Conservation (phyloP, 2,113 vertebrate genomes). For the Greenwoodochromis staneri region DNA sequence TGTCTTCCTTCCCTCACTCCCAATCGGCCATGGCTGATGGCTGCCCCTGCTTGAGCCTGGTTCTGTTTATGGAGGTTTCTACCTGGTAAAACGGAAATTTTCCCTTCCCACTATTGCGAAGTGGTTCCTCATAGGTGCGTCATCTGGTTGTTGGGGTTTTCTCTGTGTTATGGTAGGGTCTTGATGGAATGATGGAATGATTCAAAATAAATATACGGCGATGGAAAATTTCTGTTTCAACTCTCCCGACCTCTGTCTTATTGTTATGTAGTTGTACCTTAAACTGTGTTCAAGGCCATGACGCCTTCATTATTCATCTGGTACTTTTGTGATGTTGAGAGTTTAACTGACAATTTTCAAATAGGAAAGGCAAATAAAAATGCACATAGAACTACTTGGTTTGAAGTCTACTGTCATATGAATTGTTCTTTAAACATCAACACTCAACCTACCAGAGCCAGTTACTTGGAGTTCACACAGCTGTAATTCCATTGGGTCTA, state of each 20-base stretch:
- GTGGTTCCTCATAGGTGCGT: not conserved
- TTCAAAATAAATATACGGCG: fast-evolving
- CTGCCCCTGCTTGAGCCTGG: too few species aligned
- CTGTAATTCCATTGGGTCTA: not conserved
- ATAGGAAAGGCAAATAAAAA: not conserved
- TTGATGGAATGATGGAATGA: not conserved
- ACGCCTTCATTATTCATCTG: not conserved
- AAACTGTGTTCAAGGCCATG: not conserved
- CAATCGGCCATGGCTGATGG: too few species aligned
- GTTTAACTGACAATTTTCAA: not conserved
- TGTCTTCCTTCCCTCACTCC: too few species aligned
- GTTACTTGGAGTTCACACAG: not conserved
- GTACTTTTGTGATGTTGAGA: not conserved
- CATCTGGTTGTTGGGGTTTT: not conserved
- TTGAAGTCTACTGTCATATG: not conserved
- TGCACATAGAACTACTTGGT: not conserved
- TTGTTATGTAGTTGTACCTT: not conserved
- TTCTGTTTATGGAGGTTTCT: too few species aligned
- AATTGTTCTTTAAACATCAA: not conserved
- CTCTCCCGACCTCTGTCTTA: not conserved
- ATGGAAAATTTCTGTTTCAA: not conserved
- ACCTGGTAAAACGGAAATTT: too few species aligned
- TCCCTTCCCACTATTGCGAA: too few species aligned
- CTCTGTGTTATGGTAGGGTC: not conserved
- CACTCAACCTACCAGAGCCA: not conserved